phyloP scores from a whole-genome alignment of 1,140 invertebrate genomes.

The Drosophila miranda region DNA sequence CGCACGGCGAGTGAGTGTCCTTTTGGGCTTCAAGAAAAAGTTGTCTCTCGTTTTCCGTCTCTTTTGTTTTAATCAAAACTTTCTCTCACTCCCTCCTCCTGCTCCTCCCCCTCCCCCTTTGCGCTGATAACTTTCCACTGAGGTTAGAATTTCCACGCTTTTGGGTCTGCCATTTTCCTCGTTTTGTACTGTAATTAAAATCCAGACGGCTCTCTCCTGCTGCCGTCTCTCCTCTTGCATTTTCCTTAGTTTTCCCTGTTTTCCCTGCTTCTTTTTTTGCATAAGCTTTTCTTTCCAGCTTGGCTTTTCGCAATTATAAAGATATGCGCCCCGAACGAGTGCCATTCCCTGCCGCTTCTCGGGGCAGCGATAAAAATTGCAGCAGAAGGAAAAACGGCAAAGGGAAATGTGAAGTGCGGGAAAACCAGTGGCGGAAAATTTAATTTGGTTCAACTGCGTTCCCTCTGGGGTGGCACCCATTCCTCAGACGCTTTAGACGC shows the following conservation, averaged over 20 bases:
- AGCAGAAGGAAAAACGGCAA: slow-evolving; percentile 15
- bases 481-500: background rate
- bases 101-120: slow-evolving; percentile 14
- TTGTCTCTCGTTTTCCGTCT: slow-evolving; percentile 16
- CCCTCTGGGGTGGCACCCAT: background rate
- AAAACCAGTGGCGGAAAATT: slow-evolving; percentile 43
- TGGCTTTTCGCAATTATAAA: slow-evolving; percentile 68
- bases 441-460: slow-evolving; percentile 72
- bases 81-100: slow-evolving; percentile 13
- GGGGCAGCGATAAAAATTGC: slow-evolving; percentile 47
- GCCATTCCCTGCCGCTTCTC: slow-evolving; percentile 45
- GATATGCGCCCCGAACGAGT: slow-evolving; percentile 68
- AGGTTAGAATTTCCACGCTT: slow-evolving; percentile 64
- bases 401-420: slow-evolving; percentile 1
- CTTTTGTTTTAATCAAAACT: slow-evolving; percentile 62
- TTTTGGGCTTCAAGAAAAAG: slow-evolving; percentile 27
- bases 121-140: slow-evolving; percentile 46
- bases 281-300: slow-evolving; percentile 5
- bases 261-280: background rate
- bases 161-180: slow-evolving; percentile 18
- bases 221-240: slow-evolving; percentile 23
- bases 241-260: slow-evolving; percentile 28
- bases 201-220: slow-evolving; percentile 64
- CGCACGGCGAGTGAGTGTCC: slow-evolving; percentile 20
- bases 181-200: slow-evolving; percentile 71